phyloP scores from a whole-genome alignment of 2,797 vertebrate species.

The Melanotaenia nigrans region DNA sequence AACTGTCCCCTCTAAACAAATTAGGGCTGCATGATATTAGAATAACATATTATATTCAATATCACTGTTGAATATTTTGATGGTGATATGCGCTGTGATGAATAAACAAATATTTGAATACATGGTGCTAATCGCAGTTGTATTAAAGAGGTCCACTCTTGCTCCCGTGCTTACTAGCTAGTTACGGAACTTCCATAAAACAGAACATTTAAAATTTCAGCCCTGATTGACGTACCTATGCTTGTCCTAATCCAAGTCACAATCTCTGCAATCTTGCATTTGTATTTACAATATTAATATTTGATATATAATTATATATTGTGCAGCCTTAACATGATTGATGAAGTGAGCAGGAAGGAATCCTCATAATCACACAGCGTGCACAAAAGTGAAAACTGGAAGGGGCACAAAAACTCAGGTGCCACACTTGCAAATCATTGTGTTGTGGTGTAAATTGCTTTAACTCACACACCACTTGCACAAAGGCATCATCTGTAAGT shows the following conservation, averaged over 20 bases:
- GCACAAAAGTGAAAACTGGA: constrained; percentile 45
- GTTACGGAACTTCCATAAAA: not conserved
- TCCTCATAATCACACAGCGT: constrained; percentile 38
- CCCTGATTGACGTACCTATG: not conserved
- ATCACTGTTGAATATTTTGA: not conserved
- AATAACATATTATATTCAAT: not conserved
- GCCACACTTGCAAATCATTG: constrained; percentile 44
- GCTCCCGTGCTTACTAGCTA: not conserved
- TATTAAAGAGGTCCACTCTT: not conserved
- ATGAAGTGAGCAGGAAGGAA: constrained; percentile 26
- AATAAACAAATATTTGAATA: not conserved
- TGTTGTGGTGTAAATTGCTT: constrained; percentile 21
- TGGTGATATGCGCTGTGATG: not conserved
- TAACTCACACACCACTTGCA: constrained; percentile 30
- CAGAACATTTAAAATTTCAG: not conserved
- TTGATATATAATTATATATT: not conserved
- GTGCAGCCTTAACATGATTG: constrained; percentile 3
- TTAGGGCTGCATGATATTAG: not conserved
- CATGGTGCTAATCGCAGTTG: not conserved
- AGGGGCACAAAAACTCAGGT: constrained; percentile 42
- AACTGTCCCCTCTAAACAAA: constrained; percentile 46
- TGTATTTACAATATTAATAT: not conserved
- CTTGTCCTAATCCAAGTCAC: not conserved
- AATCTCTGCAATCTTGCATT: not conserved
- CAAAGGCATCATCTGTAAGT: constrained; percentile 13